Evolutionary conservation across 2,888 invertebrate genomes (phyloP), one percentile per base, ranked within the genome.

Genomic region (Nycteola revayana): DNA sequence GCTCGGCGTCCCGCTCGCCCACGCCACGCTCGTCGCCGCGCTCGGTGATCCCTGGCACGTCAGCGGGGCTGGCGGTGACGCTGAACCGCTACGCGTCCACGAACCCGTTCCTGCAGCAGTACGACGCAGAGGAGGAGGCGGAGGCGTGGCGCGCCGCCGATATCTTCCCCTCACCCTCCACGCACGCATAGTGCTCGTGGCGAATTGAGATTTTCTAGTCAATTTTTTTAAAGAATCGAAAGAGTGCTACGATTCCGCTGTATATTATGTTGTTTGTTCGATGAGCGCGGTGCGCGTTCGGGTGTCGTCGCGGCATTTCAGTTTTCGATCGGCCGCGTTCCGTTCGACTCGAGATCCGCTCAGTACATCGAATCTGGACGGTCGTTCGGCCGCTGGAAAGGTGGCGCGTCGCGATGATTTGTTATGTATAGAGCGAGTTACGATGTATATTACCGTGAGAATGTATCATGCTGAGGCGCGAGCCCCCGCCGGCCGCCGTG

Each of bases 21-120:
- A 43, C 55, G 0, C 54, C 72, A 71, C 49, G 60, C 60, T 54
- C 61, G 56, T 56, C 75, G 60, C 57, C 57, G 32, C 57, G 57
- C 30, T 57, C 60, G 43, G 84, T 90, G 60, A 74, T 91, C 75
- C 77, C 92, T 30, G 91, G 90, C 41, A 91, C 90, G 25, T 91
- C 91, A 7, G 92, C 92, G 7, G 92, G 92, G 8, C 71, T 92
- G 39, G 91, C 91, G 28, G 91, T 92, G 35, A 92, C 92, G 17
- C 73, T 92, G 49, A 90, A 90, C 65, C 83, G 87, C 46, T 87
- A 84, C 75, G 80, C 66, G 60, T 66, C 86, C 51, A 92, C 92
- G 28, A 92, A 92, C 75, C 92, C 92, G 36, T 92, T 92, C 75
- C 75, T 92, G 60, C 89, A 89, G 75, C 84, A 88, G 66, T 88